Percentiles rank a stretch among this genome's conserved stretches.
Conservation (phyloP, 2,888 invertebrate genomes). For the Lasius platythorax region DNA sequence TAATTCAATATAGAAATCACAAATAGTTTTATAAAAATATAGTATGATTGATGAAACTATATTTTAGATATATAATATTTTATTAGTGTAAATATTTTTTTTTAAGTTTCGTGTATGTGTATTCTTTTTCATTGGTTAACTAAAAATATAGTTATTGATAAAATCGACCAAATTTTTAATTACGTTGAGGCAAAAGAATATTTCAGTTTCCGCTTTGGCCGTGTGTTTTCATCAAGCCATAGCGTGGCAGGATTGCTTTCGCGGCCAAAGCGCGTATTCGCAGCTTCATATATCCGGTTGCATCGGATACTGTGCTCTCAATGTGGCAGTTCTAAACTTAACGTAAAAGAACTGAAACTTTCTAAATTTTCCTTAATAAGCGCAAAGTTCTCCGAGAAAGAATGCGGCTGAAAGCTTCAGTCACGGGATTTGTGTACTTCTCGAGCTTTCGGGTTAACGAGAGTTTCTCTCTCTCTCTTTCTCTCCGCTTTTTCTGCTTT, state of each 20-base stretch:
- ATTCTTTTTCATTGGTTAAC: neutral
- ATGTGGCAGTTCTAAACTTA: conserved; percentile 56
- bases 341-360: conserved; percentile 65
- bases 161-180: neutral
- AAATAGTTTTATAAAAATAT: neutral
- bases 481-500: neutral
- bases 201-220: neutral
- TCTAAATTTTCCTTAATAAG: conserved; percentile 73
- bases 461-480: conserved; percentile 41
- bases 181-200: neutral
- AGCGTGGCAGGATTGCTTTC: neutral
- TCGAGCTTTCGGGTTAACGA: conserved; percentile 67
- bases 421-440: conserved; percentile 48
- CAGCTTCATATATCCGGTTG: conserved; percentile 19
- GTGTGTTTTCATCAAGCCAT: neutral
- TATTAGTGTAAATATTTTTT: neutral
- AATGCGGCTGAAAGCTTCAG: conserved; percentile 57
- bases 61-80: neutral
- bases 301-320: conserved; percentile 30
- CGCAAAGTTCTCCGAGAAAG: conserved; percentile 55
- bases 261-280: neutral
- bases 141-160: neutral
- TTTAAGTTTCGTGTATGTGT: neutral
- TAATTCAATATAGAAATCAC: neutral
- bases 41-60: neutral